phyloP scores from a whole-genome alignment of 35 echinoderm and acorn worm species.

The Apostichopus japonicus region DNA sequence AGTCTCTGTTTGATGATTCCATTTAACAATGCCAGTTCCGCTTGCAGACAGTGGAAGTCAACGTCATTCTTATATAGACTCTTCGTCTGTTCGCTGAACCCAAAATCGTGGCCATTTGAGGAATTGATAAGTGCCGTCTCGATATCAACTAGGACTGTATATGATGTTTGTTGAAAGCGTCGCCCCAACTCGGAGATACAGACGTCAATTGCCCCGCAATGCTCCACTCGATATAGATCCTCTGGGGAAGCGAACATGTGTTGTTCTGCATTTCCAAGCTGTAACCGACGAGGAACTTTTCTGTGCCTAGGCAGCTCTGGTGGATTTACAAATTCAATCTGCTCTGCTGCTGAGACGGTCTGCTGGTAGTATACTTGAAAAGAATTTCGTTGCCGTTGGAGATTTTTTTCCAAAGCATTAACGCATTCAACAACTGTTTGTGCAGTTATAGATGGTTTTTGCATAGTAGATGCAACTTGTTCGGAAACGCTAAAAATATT shows the following conservation, averaged over 20 bases:
- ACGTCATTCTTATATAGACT: no score
- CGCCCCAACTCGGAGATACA: no score
- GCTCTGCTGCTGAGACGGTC: constrained; percentile 5
- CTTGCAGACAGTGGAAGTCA: no score
- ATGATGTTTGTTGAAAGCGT: no score
- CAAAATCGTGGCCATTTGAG: no score
- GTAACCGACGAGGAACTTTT: constrained; percentile 13
- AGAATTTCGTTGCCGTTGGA: constrained; percentile 7
- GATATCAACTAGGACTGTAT: no score
- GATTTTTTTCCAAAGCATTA: constrained; percentile 8
- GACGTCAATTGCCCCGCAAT: no score
- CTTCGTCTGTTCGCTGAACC: no score
- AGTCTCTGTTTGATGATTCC: no score
- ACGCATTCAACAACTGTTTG: constrained; percentile 8
- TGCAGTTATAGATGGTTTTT: constrained; percentile 9
- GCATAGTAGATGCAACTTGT: constrained; percentile 14
- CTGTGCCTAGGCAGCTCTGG: constrained; percentile 5
- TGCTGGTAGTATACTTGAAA: constrained; percentile 8
- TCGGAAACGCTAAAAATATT: constrained; percentile 8
- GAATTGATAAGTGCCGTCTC: no score
- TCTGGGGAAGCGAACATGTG: constrained; percentile 12
- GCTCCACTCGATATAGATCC: no score
- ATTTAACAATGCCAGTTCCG: no score
- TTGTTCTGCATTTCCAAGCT: constrained; percentile 7
- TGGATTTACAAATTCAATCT: constrained; percentile 10